Evolutionary conservation across 2,113 vertebrate species (phyloP), one percentile per base, ranked within the genome.

Genomic region (Scortum barcoo): DNA sequence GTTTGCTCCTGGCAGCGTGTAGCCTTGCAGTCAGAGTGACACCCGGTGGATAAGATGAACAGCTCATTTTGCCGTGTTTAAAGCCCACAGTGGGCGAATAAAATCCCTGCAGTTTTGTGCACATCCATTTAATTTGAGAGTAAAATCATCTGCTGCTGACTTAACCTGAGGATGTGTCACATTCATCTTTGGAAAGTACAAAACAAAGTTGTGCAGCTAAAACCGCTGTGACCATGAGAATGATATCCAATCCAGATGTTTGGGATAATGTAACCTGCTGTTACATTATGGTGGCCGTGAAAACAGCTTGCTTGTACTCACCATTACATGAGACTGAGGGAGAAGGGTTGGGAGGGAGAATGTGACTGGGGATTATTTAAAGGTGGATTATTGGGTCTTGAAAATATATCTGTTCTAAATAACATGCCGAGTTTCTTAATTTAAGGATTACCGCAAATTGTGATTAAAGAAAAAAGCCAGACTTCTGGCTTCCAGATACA

Each of bases 31-130:
- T 19, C 69, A 93, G 73, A 93, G 84, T 81, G 93, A 86, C 91
- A 86, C 89, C 91, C 44, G 72, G 93, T 94, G 94, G 93, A 84
- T 33, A 75, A 81, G 85, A 30, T 14, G 22, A 84, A 56, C 26
- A 79, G 28, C 60, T 85, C 87, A 80, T 42, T 48, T 70, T 72
- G 53, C 16, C 19, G 36, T 48, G 11, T 69, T 63, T 46, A 46
- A 83, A 67, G 66, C 6, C 67, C 5, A 4, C 65, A 80, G 42
- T 63, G 54, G 33, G 13, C 24, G 22, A 30, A 58, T 42, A 36
- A 33, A 46, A 67, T 26, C 20, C 33, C 71, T 65, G 78, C 65
- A 33, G 60, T 57, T n/a, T 51, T 22, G 19, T 78, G 54, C 4
- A 33, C 36, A 60, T 67, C 36, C 22, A 51, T 48, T 28, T 33